phyloP scores from a whole-genome alignment of 2,888 invertebrate genomes.

The Aleiodes alternator region DNA sequence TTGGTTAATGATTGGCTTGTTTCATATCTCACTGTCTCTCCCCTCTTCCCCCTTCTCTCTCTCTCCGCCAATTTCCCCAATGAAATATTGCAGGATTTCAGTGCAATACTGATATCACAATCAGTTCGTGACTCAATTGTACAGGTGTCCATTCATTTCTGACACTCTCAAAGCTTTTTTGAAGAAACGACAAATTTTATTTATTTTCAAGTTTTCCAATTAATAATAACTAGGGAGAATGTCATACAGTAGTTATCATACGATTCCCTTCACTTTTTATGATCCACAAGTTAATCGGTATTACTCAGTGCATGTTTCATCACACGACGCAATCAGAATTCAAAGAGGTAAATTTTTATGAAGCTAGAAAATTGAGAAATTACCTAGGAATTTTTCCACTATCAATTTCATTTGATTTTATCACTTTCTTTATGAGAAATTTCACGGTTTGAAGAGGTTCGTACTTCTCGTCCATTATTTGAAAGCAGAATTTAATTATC shows the following conservation, averaged over 20 bases:
- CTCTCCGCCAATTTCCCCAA: not conserved
- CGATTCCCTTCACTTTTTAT: constrained; percentile 22
- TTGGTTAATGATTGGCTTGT: constrained; percentile 1
- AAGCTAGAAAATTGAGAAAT: not conserved
- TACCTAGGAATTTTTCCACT: not conserved
- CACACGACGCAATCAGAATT: constrained; percentile 13
- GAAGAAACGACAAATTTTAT: not conserved
- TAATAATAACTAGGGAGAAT: not conserved
- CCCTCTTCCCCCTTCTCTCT: not conserved
- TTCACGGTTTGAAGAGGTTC: not conserved
- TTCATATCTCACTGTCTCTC: constrained; percentile 8
- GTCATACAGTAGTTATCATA: not conserved
- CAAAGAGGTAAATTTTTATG: constrained; percentile 18
- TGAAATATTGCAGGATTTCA: not conserved
- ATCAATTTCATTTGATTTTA: not conserved
- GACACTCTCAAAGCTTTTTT: no score
- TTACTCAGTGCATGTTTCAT: constrained; percentile 16
- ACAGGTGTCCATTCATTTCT: no score
- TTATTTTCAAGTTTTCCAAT: not conserved
- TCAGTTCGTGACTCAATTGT: no score
- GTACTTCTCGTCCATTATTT: not conserved
- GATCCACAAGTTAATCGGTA: constrained; percentile 19
- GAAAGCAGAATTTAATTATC: not conserved
- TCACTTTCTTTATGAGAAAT: not conserved
- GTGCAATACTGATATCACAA: not conserved